A percentile compares a stretch with the other conserved stretches of the same genome.
These are phyloP conservation scores for Phalloptychus januarius DNA, from an alignment of 2,797 vertebrate genomes.

Conservation along the genomic window DNA sequence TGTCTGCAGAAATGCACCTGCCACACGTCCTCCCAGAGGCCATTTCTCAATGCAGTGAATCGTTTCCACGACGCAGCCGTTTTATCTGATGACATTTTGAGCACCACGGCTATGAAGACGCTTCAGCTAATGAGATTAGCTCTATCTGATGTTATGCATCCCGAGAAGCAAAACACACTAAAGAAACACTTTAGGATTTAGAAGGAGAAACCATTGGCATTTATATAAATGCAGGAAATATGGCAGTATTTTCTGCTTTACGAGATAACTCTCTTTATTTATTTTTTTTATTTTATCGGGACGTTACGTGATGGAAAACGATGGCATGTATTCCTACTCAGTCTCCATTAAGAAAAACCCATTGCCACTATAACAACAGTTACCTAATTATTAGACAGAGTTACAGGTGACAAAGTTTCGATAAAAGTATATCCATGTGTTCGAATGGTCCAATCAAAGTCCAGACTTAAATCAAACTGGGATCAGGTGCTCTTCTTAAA, in stretches of 20 bases:
- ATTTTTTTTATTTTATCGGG: background rate
- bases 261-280: background rate
- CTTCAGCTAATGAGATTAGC: background rate
- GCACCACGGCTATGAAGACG: background rate
- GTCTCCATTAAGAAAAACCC: background rate
- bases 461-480: background rate
- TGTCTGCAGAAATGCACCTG: slow-evolving; percentile 8
- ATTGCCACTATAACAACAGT: background rate
- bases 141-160: background rate
- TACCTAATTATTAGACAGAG: background rate
- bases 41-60: background rate
- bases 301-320: background rate
- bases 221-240: background rate
- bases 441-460: background rate
- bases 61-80: background rate
- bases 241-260: background rate
- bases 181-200: background rate
- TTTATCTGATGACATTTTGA: slow-evolving; percentile 8
- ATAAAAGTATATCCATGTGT: background rate
- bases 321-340: background rate
- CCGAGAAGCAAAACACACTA: background rate
- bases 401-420: background rate
- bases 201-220: background rate
- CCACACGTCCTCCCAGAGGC: background rate
- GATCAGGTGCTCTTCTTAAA: background rate